phyloP scores from a whole-genome alignment of 2,797 vertebrate genomes.

The Gallinago stenura region DNA sequence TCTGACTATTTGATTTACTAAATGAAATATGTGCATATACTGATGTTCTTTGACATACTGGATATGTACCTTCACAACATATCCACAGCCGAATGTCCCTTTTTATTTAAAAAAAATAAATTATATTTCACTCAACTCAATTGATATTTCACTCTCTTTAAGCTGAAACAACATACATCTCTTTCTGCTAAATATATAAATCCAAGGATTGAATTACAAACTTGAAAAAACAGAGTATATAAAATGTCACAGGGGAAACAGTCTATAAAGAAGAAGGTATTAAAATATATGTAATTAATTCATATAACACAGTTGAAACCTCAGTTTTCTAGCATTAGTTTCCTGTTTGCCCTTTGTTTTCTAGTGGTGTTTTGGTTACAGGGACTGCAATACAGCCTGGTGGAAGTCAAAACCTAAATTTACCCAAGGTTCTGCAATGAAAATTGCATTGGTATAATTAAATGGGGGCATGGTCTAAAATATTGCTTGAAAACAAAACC shows the following conservation, averaged over 20 bases:
- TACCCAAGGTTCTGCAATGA: not conserved
- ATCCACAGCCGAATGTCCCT: not conserved
- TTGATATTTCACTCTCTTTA: not conserved
- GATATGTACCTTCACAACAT: not conserved
- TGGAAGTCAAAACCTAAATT: not conserved
- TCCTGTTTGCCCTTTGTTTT: not conserved
- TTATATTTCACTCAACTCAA: not conserved
- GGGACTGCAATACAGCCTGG: not conserved
- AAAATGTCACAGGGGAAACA: not conserved
- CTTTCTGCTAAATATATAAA: not conserved
- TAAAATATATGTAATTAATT: not conserved
- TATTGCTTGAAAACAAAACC: not conserved
- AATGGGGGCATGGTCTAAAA: not conserved
- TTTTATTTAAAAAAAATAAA: not conserved
- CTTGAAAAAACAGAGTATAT: not conserved
- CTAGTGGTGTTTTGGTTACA: not conserved
- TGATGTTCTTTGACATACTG: not conserved
- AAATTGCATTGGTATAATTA: not conserved
- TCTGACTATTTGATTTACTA: not conserved
- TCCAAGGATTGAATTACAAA: not conserved
- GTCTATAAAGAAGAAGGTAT: not conserved
- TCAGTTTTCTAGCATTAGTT: not conserved
- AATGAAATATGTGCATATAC: not conserved
- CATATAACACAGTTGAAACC: not conserved
- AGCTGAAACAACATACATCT: not conserved